These are phyloP conservation scores for Brevimyrus niger DNA, from an alignment of 2,113 vertebrate genomes.

Conservation along the genomic window DNA sequence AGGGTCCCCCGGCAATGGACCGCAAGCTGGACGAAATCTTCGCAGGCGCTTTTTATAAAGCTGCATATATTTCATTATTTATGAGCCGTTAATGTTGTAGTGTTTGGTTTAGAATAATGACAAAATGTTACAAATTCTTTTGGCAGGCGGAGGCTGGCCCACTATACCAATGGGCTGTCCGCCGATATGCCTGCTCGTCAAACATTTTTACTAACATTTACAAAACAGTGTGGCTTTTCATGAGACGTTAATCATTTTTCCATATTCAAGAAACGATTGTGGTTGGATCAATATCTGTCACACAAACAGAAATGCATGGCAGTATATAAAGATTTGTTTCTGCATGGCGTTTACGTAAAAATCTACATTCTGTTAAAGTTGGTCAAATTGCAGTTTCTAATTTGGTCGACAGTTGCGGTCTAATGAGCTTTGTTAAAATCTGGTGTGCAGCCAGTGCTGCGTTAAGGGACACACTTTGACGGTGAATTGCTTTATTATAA, in stretches of 20 bases:
- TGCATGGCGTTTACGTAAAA: neutral
- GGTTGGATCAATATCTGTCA: neutral
- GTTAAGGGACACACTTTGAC: neutral
- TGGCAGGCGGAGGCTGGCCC: neutral
- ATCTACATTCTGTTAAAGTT: neutral
- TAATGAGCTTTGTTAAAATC: neutral
- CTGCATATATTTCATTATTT: neutral
- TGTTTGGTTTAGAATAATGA: neutral
- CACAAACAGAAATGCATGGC: neutral
- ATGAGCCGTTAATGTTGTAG: neutral
- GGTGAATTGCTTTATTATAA: neutral
- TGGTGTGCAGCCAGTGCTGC: neutral
- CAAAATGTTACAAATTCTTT: neutral
- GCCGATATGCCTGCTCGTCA: neutral
- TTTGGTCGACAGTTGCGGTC: neutral
- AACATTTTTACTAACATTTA: neutral
- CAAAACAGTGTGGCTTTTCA: neutral
- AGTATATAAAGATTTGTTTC: neutral
- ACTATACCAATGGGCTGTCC: neutral
- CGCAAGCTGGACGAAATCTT: neutral
- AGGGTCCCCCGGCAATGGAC: neutral
- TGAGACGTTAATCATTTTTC: neutral
- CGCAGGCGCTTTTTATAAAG: neutral
- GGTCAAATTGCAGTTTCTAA: neutral
- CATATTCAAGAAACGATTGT: neutral